Percentiles rank a stretch among this genome's conserved stretches.
phyloP scores from a whole-genome alignment of 2,113 vertebrate species.

The Tupaia tana region DNA sequence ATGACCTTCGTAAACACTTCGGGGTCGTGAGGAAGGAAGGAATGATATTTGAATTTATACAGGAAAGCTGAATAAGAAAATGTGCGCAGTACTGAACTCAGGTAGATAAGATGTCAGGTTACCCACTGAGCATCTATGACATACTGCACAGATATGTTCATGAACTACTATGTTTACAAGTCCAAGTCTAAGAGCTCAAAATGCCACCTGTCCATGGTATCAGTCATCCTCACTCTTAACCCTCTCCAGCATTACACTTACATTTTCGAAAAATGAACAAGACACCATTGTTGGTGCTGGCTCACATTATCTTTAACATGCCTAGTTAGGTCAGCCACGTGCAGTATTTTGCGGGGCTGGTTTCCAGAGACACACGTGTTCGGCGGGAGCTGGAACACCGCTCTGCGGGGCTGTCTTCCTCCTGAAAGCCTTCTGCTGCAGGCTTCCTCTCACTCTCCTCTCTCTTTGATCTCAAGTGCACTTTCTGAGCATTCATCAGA shows the following conservation, averaged over 20 bases:
- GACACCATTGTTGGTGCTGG: not conserved
- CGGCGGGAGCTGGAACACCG: not conserved
- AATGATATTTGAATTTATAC: not conserved
- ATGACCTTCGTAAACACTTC: not conserved
- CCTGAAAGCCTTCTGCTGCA: constrained; percentile 40
- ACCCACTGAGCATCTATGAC: not conserved
- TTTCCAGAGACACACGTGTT: not conserved
- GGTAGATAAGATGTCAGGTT: not conserved
- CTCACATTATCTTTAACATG: not conserved
- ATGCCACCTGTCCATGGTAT: not conserved
- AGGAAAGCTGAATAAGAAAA: not conserved
- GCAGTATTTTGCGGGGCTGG: not conserved
- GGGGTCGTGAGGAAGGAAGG: not conserved
- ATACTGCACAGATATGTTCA: not conserved
- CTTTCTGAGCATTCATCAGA: constrained; percentile 53
- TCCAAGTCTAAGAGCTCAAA: not conserved
- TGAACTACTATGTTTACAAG: not conserved
- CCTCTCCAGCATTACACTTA: not conserved
- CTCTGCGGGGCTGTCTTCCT: not conserved
- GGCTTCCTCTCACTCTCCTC: not conserved
- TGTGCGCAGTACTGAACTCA: not conserved
- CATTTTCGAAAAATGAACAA: not conserved
- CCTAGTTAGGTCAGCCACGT: not conserved
- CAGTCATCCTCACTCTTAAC: not conserved
- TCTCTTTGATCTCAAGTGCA: constrained; percentile 56